Evolutionary conservation across 2,797 vertebrate species (phyloP).

Genomic region (Tolypeutes matacus): DNA sequence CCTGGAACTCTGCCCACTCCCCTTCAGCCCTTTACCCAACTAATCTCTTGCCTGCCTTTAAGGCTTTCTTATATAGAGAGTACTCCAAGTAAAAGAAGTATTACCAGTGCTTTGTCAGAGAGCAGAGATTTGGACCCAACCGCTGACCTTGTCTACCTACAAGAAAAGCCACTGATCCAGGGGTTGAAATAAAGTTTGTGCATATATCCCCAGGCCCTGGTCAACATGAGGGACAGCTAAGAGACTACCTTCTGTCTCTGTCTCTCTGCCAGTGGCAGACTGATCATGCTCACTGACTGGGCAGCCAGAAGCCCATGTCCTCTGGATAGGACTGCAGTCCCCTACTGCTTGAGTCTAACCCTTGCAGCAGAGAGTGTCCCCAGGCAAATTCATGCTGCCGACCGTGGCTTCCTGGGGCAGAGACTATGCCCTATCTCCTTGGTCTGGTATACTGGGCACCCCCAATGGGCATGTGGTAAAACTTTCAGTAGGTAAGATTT

Average conservation of each 20-base stretch:
- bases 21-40: background rate
- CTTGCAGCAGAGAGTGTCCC: background rate
- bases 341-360: background rate
- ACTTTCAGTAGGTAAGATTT: background rate
- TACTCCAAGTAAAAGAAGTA: background rate
- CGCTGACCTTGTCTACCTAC: background rate
- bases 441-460: background rate
- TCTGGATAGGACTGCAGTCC: background rate
- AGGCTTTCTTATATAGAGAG: background rate
- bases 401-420: background rate
- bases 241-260: background rate
- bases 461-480: background rate
- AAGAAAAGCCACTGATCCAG: background rate
- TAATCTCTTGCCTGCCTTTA: background rate
- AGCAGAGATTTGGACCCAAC: background rate
- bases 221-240: background rate
- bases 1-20: background rate
- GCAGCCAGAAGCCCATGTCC: background rate
- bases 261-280: background rate
- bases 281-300: background rate
- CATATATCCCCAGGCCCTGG: background rate
- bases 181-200: background rate
- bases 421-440: background rate
- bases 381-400: background rate
- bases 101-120: background rate